Evolutionary conservation across 2,797 vertebrate species (phyloP), one percentile per base, ranked within the genome.

Genomic region (Pseudocheirus occidentalis): DNA sequence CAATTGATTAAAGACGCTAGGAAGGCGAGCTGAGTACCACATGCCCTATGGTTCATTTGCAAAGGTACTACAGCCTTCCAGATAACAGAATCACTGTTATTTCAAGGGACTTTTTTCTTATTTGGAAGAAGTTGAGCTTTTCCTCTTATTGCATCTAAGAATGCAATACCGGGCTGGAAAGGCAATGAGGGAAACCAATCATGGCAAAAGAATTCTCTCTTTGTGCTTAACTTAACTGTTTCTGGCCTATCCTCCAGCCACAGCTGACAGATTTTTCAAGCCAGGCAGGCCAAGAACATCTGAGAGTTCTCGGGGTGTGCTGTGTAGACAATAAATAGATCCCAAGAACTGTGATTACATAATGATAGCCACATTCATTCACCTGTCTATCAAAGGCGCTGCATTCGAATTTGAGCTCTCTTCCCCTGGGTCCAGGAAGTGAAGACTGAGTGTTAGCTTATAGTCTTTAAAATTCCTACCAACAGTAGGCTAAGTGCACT

Each of bases 351-450:
- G 21, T 98, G 98, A 99, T 98, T 98, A 98, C 97, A 98, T 98
- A 98, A 98, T 99, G 98, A 98, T 98, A 98, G 97, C 98, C 98
- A 97, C 97, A 94, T 97, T 98, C 98, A 97, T 98, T 98, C 98
- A 98, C 97, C 98, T 98, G 98, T 98, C 99, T 97, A 98, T 99
- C 98, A 98, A 97, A 98, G 96, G 95, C 62, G 0, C 96, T 98
- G 97, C 98, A 97, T 98, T 98, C 97, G 98, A 98, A 96, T 98
- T 98, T 98, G 97, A 98, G 96, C 95, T 97, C 94, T 96, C 97
- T 98, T 98, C 98, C 98, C 98, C 93, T 98, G 98, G 98, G 99
- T 94, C 98, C 54, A 0, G 0, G 0, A 93, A 97, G 94, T 97
- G 95, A 97, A 96, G 93, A 97, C 94, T 96, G 97, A 98, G 97